Percentiles rank a stretch among this genome's conserved stretches.
Evolutionary conservation across 2,113 vertebrate species (phyloP).

Genomic region (Lutjanus erythropterus): DNA sequence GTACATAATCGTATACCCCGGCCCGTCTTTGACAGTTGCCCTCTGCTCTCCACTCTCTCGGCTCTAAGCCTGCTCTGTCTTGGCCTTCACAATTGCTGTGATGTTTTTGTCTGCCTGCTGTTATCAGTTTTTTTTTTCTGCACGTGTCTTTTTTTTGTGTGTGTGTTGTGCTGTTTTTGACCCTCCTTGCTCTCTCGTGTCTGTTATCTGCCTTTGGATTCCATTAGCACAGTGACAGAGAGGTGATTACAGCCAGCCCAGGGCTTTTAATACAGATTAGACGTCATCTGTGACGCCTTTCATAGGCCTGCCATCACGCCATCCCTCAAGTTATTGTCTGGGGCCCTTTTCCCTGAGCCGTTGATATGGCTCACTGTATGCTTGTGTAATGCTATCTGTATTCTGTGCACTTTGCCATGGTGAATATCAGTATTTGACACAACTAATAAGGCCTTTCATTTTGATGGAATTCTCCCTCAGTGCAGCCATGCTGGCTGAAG

Average conservation of each 20-base stretch:
- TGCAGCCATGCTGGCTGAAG: constrained; percentile 30
- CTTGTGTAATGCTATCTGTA: constrained; percentile 57
- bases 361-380: constrained; percentile 52
- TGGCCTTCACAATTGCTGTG: constrained; percentile 27
- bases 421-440: constrained; percentile 70
- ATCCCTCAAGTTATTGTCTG: constrained; percentile 58
- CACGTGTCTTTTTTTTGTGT: neutral
- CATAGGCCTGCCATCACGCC: constrained; percentile 63
- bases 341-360: constrained; percentile 53
- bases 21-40: constrained; percentile 55
- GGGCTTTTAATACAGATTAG: constrained; percentile 73
- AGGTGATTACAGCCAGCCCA: constrained; percentile 72
- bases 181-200: constrained; percentile 43
- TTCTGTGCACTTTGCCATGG: constrained; percentile 65
- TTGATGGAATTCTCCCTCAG: constrained; percentile 67
- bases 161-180: constrained; percentile 25
- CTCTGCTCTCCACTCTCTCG: constrained; percentile 13
- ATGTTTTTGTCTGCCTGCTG: constrained; percentile 50
- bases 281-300: constrained; percentile 70
- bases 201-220: constrained; percentile 66
- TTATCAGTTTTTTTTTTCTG: constrained; percentile 30
- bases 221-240: constrained; percentile 73
- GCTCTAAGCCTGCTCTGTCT: constrained; percentile 32
- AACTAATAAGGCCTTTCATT: constrained; percentile 75
- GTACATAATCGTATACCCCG: constrained; percentile 53